Evolutionary conservation across 2,888 invertebrate genomes (phyloP).

Genomic region (Cephus sareptanus): DNA sequence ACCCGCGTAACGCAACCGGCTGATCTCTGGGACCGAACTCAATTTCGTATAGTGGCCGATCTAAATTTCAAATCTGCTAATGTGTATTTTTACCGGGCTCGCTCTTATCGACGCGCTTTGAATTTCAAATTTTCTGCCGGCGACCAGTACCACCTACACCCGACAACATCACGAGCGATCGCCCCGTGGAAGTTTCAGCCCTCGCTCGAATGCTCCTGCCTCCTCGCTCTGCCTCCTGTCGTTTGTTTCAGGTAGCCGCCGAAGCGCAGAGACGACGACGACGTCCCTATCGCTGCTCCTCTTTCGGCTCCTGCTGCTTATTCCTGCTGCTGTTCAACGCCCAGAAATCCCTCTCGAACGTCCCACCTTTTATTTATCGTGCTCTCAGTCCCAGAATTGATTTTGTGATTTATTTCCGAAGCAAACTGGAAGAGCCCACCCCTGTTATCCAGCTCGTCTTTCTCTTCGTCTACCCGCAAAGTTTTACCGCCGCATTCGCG

Average conservation of each 20-base stretch:
- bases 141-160: slow-evolving; percentile 25
- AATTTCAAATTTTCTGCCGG: slow-evolving; percentile 54
- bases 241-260: slow-evolving; percentile 38
- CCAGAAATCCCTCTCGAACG: slow-evolving; percentile 4
- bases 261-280: background rate
- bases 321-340: slow-evolving; percentile 3
- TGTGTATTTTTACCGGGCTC: slow-evolving; percentile 59
- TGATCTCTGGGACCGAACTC: slow-evolving; percentile 16
- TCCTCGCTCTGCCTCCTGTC: slow-evolving; percentile 43
- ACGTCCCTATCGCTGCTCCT: slow-evolving; percentile 33
- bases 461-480: slow-evolving; percentile 13
- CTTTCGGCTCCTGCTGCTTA: slow-evolving; percentile 19
- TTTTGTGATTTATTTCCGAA: slow-evolving; percentile 48
- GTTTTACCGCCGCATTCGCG: background rate
- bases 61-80: slow-evolving; percentile 63
- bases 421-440: slow-evolving; percentile 6
- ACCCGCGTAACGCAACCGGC: background rate
- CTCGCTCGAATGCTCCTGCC: slow-evolving; percentile 30
- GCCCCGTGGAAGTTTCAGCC: slow-evolving; percentile 36
- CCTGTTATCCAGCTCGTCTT: slow-evolving; percentile 10
- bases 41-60: slow-evolving; percentile 37
- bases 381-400: slow-evolving; percentile 39
- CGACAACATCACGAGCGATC: too few species aligned
- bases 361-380: slow-evolving; percentile 50
- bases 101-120: slow-evolving; percentile 56